Base-by-base conservation (phyloP, 2,113 vertebrate genomes). In the Nothobranchius kuhntae region DNA sequence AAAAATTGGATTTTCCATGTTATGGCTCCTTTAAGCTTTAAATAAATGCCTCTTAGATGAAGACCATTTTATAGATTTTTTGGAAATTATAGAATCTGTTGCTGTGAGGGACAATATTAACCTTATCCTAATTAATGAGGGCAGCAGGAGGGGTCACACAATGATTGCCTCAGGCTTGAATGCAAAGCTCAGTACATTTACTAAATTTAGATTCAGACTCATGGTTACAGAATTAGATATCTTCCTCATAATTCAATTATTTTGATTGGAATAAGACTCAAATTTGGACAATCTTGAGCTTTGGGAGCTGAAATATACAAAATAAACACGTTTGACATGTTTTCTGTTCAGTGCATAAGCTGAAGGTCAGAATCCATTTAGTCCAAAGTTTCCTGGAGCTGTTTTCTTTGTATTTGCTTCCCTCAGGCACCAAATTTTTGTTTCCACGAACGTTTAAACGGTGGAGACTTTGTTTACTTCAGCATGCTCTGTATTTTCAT, bases 381-480 rank as follows among this genome's bases (percentile, higher is more conserved):
- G 3, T 46, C n/a, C 7, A 24, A 65, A 8, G 61, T 68, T 30
- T 64, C 15, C 50, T 45, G 1, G 40, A 51, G 17, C 38, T 53
- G 24, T 15, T 68, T 38, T 40, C 51, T 62, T 53, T 44, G 3
- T 73, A 63, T 61, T 42, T 51, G 8, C 15, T 42, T 61, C 26
- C 71, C 53, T 63, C 38, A 9, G 56, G 52, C 50, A 13, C 40
- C 24, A 3, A 7, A 44, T 61, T 61, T 21, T 35, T 65, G 55
- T 1, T 14, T 74, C 54, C 53, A 68, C 51, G 40, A 71, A 26
- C 63, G 47, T 26, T 58, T 67, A 60, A 60, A 21, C 65, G 70
- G 59, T 54, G 59, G 71, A n/a, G 61, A 56, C 46, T 70, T 71
- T 82, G 54, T 86, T 80, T 75, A 74, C 65, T 80, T 75, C 59